These are phyloP conservation scores for Aurelia sp. DNA, from an alignment of 30 jellyfish, hydroid and myxozoan species.

Conservation along the genomic window DNA sequence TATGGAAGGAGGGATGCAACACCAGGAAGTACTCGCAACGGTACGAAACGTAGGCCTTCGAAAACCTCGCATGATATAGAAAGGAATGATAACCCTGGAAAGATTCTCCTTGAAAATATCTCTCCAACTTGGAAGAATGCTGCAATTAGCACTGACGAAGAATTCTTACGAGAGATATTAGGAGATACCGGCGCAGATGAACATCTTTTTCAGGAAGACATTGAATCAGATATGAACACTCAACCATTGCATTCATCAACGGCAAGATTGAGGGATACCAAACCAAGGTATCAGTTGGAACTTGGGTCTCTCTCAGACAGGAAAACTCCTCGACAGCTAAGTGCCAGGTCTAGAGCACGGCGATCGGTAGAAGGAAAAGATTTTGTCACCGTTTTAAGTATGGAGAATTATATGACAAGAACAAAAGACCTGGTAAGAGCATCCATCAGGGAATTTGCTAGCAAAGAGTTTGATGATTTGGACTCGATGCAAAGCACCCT, in stretches of 20 bases:
- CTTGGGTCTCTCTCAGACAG: conserved; percentile 38
- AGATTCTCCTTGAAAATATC: conserved; percentile 24
- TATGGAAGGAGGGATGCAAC: not conserved
- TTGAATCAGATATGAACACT: not conserved
- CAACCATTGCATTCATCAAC: conserved; percentile 19
- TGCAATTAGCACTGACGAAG: conserved; percentile 5
- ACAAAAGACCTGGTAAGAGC: conserved; percentile 40
- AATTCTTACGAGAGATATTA: not conserved
- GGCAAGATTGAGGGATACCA: conserved; percentile 23
- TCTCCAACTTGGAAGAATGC: conserved; percentile 65
- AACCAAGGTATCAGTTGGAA: conserved; percentile 14
- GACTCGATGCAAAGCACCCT: not conserved
- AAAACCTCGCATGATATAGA: not conserved
- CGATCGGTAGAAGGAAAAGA: conserved; percentile 42
- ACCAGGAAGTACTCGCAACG: not conserved
- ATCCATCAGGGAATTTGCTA: conserved; percentile 35
- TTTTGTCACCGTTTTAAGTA: conserved; percentile 50
- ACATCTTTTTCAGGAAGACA: not conserved
- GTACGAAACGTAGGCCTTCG: not conserved
- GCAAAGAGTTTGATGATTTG: not conserved
- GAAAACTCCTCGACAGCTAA: conserved; percentile 3
- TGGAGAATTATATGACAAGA: conserved; percentile 49
- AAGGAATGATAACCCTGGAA: not conserved
- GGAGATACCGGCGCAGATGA: not conserved
- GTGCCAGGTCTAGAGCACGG: conserved; percentile 25